These are phyloP conservation scores for Porites rus DNA, from an alignment of 92 coral and sea anemone genomes.

Conservation along the genomic window DNA sequence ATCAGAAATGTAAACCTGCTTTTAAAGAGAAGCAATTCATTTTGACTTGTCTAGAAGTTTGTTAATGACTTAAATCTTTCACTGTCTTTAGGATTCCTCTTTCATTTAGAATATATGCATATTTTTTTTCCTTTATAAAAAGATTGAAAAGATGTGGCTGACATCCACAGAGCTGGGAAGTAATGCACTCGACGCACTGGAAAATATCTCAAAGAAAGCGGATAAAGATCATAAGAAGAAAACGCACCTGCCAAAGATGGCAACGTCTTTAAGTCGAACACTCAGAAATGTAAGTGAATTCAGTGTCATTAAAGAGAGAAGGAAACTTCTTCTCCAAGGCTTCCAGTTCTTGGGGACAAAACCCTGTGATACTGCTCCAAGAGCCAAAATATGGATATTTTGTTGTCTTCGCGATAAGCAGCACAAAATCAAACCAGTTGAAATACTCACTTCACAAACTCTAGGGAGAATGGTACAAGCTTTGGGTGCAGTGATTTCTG, in stretches of 20 bases:
- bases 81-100: neutral
- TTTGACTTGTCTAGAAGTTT: too few relatives aligned
- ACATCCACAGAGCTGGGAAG: slow-evolving; percentile 59
- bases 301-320: neutral
- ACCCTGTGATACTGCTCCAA: too few relatives aligned
- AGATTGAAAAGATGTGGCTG: slow-evolving; percentile 75
- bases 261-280: slow-evolving; percentile 66
- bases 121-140: neutral
- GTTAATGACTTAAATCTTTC: too few relatives aligned
- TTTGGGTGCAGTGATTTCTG: too few relatives aligned
- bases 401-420: too few relatives aligned
- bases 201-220: slow-evolving; percentile 52
- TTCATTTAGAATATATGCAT: neutral
- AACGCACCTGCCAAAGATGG: slow-evolving; percentile 60
- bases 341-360: neutral
- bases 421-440: too few relatives aligned
- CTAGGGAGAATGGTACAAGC: too few relatives aligned
- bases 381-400: too few relatives aligned
- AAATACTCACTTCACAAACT: too few relatives aligned
- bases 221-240: slow-evolving; percentile 79
- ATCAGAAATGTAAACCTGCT: too few relatives aligned
- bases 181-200: slow-evolving; percentile 51
- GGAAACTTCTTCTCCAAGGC: neutral
- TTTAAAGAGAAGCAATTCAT: too few relatives aligned
- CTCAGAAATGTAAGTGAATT: slow-evolving; percentile 72